Evolutionary conservation across 1,140 invertebrate genomes (phyloP), one percentile per base, ranked within the genome.

Genomic region (Nasonia vitripennis): DNA sequence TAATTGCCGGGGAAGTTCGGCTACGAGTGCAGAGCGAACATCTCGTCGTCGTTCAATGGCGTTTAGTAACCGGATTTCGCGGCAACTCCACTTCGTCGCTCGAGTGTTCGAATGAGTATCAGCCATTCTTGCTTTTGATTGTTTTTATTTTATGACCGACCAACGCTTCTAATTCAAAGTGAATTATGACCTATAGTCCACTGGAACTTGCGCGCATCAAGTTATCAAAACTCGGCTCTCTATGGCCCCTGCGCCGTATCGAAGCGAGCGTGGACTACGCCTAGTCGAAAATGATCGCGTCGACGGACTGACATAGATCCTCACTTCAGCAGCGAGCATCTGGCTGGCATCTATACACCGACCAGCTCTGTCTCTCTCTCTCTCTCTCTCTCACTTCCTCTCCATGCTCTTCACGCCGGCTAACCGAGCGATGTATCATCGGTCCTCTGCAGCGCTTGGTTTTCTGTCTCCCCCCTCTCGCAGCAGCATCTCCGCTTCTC

Each of bases 401-500:
- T 51, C 12, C 48, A 51, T 51, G 7, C 55, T 62, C 45, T 81
- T 74, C 17, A 20, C 81, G n/a, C 11, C 10, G 10, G 17, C n/a
- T 20, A 62, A 62, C 55, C 71, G 55, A 70, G 17, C 75, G 31
- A 78, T 78, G 83, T 78, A 78, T 78, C 41, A 70, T 78, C 75
- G 83, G 55, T 17, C 17, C 55, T 62, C 17, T 20, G 20, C 55
- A 62, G 20, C n/a, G 68, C 68, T 5, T 31, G 23, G 23, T 71
- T 62, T 6, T n/a, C 55, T n/a, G n/a, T 83, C 51, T 12, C 51
- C 20, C 27, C 55, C n/a, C 31, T 4, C 70, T 14, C 17, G 71
- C 67, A 31, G 71, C 2, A 37, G 74, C 81, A 48, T 83, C 51
- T 27, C 51, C n/a, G 80, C 37, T 85, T 90, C 84, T 87, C 89